A percentile compares a stretch with the other conserved stretches of the same genome.
Conservation (phyloP, 2,113 vertebrate genomes). For the Chrysochloris asiatica region DNA sequence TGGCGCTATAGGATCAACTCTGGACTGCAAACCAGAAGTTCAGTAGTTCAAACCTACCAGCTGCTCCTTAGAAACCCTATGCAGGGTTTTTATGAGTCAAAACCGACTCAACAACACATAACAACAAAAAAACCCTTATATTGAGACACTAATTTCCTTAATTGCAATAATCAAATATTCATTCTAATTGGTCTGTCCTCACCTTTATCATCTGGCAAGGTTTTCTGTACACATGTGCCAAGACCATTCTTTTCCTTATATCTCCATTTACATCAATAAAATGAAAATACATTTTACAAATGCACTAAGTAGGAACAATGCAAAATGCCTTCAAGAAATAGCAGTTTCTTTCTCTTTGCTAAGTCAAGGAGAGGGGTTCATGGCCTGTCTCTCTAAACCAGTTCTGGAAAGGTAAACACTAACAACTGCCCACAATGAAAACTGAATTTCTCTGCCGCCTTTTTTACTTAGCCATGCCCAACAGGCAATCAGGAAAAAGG, state of each 20-base stretch:
- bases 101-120: no score
- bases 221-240: background rate
- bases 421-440: background rate
- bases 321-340: background rate
- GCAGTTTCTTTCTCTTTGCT: background rate
- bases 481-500: background rate
- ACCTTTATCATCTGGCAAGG: background rate
- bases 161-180: background rate
- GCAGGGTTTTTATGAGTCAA: no score
- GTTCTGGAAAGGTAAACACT: background rate
- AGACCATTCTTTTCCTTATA: background rate
- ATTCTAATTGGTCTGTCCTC: conserved; percentile 25
- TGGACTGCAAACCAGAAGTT: no score
- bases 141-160: background rate
- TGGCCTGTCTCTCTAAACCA: background rate
- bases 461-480: background rate
- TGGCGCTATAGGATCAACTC: no score
- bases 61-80: no score
- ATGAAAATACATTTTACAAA: conserved; percentile 27
- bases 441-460: background rate
- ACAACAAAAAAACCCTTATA: no score
- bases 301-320: background rate
- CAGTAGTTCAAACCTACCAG: no score
- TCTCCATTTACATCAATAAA: background rate
- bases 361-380: background rate